These are phyloP conservation scores for Cantharis lateralis DNA, from an alignment of 2,888 invertebrate genomes.

Conservation along the genomic window DNA sequence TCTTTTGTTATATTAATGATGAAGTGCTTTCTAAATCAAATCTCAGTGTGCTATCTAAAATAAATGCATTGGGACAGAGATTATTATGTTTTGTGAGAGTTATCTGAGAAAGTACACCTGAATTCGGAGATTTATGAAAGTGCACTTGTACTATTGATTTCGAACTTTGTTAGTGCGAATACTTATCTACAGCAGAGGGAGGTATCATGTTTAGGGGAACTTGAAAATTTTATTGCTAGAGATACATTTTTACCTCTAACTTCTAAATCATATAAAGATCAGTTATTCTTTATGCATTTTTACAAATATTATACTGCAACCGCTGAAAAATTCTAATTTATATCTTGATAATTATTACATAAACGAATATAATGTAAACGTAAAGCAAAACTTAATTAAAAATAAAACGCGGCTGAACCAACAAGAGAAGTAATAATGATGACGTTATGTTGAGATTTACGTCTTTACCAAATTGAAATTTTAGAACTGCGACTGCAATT, in stretches of 20 bases:
- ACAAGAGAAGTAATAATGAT: constrained; percentile 26
- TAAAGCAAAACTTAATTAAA: constrained; percentile 26
- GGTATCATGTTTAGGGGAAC: constrained; percentile 21
- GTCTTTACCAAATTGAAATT: constrained; percentile 29
- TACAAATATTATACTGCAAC: not conserved
- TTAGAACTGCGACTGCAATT: constrained; percentile 27
- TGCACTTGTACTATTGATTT: constrained; percentile 29
- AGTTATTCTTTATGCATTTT: not conserved
- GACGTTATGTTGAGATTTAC: constrained; percentile 29
- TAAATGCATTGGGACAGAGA: constrained; percentile 25
- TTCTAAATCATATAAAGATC: not conserved
- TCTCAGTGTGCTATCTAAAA: constrained; percentile 17
- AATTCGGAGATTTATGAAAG: constrained; percentile 24
- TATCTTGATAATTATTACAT: constrained; percentile 8
- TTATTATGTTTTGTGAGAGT: constrained; percentile 30
- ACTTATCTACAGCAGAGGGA: constrained; percentile 19
- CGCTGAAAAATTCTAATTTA: constrained; percentile 15
- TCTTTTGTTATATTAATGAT: constrained; percentile 15
- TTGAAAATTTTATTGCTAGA: constrained; percentile 19
- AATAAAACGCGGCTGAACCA: constrained; percentile 27
- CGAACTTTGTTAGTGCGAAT: constrained; percentile 27
- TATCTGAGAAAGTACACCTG: constrained; percentile 31
- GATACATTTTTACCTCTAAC: constrained; percentile 6
- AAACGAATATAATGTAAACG: constrained; percentile 19
- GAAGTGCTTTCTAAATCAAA: constrained; percentile 24